Percentiles rank a stretch among this genome's conserved stretches.
phyloP scores from a whole-genome alignment of 2,888 invertebrate species.

The Galerucella pusilla region DNA sequence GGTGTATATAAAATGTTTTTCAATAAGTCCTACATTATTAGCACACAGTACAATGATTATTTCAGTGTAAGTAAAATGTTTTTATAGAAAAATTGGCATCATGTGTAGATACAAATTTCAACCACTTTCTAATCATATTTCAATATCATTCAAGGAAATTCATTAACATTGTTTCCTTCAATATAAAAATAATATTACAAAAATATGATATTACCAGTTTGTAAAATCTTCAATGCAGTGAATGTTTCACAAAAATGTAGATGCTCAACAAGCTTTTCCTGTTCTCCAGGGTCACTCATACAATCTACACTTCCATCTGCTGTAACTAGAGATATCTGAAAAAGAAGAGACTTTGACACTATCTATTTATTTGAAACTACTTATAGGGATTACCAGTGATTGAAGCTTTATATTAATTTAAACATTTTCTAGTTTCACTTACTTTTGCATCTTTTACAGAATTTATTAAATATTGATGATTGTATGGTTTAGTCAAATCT shows the following conservation, averaged over 20 bases:
- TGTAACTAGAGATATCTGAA: slow-evolving; percentile 78
- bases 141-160: too few species aligned
- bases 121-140: too few species aligned
- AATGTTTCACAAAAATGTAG: slow-evolving; percentile 88
- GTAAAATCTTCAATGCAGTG: slow-evolving; percentile 78
- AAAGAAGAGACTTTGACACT: slow-evolving; percentile 7
- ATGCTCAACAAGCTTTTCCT: slow-evolving; percentile 82
- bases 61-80: too few species aligned
- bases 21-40: too few species aligned
- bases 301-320: slow-evolving; percentile 97
- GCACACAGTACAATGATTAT: too few species aligned
- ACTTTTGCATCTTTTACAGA: slow-evolving; percentile 50
- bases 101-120: too few species aligned
- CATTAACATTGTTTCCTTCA: too few species aligned
- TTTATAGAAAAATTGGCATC: too few species aligned
- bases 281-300: slow-evolving; percentile 84
- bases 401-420: too few species aligned
- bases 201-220: slow-evolving; percentile 56
- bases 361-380: background rate
- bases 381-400: too few species aligned
- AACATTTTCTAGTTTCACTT: background rate
- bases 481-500: slow-evolving; percentile 78
- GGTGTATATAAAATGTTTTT: too few species aligned
- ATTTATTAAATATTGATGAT: slow-evolving; percentile 73
- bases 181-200: background rate